phyloP scores from a whole-genome alignment of 92 coral and sea anemone species.

The Epizoanthus illoricatus region DNA sequence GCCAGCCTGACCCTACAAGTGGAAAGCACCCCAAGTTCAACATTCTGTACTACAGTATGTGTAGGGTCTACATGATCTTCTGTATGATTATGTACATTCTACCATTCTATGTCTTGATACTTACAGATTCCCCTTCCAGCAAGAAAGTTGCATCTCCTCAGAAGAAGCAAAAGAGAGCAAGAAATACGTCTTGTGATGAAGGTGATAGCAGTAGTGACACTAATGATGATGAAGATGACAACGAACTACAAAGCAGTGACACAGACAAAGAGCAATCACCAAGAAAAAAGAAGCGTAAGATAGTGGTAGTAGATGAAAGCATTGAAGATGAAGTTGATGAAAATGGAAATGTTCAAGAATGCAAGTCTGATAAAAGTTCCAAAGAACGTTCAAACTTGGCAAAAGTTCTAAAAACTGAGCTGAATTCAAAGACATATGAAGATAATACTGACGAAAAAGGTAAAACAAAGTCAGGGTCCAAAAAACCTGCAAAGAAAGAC shows the following conservation, averaged over 20 bases:
- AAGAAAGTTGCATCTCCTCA: not conserved
- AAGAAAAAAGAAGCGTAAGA: constrained; percentile 13
- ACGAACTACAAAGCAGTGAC: constrained; percentile 15
- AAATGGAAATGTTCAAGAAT: not conserved
- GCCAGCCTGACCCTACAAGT: no score
- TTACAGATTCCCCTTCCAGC: constrained; percentile 16
- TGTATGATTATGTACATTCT: not conserved
- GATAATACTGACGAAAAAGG: not conserved
- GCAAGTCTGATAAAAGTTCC: not conserved
- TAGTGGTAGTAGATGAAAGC: not conserved
- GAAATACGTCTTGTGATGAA: not conserved
- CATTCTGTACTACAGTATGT: not conserved
- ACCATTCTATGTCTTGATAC: not conserved
- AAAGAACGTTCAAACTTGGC: not conserved
- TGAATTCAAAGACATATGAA: not conserved
- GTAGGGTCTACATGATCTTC: not conserved
- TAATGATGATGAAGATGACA: constrained; percentile 12
- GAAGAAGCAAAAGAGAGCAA: not conserved
- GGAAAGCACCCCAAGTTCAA: no score
- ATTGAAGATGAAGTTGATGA: constrained; percentile 21
- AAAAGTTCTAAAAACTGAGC: not conserved
- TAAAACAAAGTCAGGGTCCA: not conserved
- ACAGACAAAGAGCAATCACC: not conserved
- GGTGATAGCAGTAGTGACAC: constrained; percentile 15
- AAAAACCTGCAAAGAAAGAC: not conserved